Percentiles rank a stretch among this genome's conserved stretches.
Evolutionary conservation across 2,797 vertebrate species (phyloP).

Genomic region (Microctenopoma lineatum): DNA sequence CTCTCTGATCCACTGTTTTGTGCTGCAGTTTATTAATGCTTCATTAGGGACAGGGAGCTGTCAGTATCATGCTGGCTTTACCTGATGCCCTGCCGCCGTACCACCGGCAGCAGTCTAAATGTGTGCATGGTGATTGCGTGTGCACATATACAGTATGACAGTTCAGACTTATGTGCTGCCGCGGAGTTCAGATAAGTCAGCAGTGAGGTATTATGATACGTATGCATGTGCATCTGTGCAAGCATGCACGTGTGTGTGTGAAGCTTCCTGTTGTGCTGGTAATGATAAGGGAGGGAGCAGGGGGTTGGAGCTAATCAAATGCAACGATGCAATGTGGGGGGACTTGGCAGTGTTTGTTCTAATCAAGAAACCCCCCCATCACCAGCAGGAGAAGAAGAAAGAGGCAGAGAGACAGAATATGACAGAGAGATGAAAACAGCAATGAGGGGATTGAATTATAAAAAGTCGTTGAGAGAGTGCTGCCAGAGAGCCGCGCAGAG

Average conservation of each 20-base stretch:
- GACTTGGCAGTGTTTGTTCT: conserved; percentile 62
- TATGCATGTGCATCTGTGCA: conserved; percentile 18
- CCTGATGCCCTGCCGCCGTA: conserved; percentile 54
- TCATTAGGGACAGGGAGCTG: conserved; percentile 78
- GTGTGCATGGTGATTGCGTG: conserved; percentile 14
- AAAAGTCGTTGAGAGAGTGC: conserved; percentile 9
- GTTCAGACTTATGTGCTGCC: conserved; percentile 33
- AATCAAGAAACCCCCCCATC: conserved; percentile 58
- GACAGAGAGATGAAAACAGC: conserved; percentile 22
- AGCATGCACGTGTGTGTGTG: conserved; percentile 7
- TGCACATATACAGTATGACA: conserved; percentile 21
- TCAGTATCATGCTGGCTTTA: conserved; percentile 69
- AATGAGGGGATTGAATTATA: conserved; percentile 1
- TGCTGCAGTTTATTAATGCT: conserved; percentile 80
- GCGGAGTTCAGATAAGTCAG: conserved; percentile 51
- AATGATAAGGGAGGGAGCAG: conserved; percentile 63
- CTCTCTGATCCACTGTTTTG: conserved; percentile 75
- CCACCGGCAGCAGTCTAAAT: conserved; percentile 33
- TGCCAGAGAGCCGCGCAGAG: not conserved
- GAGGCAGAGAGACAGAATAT: conserved; percentile 4
- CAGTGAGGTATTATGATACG: conserved; percentile 45
- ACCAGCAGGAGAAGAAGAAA: conserved; percentile 43
- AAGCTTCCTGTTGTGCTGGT: conserved; percentile 60
- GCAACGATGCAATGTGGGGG: conserved; percentile 71
- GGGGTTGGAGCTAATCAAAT: conserved; percentile 76